phyloP scores from a whole-genome alignment of 1,140 invertebrate genomes.

The Delia radicum region DNA sequence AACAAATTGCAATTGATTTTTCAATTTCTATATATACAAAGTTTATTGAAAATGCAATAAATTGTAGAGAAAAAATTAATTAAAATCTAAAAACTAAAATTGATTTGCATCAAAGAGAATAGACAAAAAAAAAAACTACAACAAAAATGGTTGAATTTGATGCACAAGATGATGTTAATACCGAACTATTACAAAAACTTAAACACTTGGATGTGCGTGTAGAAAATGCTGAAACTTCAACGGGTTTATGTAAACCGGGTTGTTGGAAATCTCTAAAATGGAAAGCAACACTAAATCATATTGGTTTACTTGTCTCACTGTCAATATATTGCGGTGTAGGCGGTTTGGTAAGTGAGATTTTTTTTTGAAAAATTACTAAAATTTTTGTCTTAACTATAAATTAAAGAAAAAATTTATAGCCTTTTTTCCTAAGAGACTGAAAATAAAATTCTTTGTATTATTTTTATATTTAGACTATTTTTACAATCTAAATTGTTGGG shows the following conservation, averaged over 20 bases:
- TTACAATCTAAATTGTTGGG: not conserved
- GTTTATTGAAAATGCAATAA: not conserved
- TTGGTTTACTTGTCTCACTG: constrained; percentile 68
- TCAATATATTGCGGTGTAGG: constrained; percentile 74
- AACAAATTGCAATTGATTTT: not conserved
- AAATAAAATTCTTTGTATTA: not conserved
- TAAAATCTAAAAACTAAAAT: not conserved
- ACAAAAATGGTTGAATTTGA: constrained; percentile 41
- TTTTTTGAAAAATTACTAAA: not conserved
- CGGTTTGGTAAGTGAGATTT: constrained; percentile 65
- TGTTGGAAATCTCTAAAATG: constrained; percentile 52
- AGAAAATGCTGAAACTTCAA: constrained; percentile 35
- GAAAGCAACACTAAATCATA: constrained; percentile 66
- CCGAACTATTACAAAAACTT: constrained; percentile 50
- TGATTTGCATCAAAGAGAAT: constrained; percentile 2
- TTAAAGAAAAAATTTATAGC: not conserved
- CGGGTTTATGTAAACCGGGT: constrained; percentile 31
- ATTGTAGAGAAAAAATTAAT: not conserved
- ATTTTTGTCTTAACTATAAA: not conserved
- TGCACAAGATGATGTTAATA: constrained; percentile 48
- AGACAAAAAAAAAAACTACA: constrained; percentile 30
- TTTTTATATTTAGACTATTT: not conserved
- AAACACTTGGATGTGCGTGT: constrained; percentile 50
- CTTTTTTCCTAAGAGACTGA: not conserved
- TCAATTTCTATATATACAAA: too few species aligned